phyloP scores from a whole-genome alignment of 2,113 vertebrate genomes.

The Scolopax mira region DNA sequence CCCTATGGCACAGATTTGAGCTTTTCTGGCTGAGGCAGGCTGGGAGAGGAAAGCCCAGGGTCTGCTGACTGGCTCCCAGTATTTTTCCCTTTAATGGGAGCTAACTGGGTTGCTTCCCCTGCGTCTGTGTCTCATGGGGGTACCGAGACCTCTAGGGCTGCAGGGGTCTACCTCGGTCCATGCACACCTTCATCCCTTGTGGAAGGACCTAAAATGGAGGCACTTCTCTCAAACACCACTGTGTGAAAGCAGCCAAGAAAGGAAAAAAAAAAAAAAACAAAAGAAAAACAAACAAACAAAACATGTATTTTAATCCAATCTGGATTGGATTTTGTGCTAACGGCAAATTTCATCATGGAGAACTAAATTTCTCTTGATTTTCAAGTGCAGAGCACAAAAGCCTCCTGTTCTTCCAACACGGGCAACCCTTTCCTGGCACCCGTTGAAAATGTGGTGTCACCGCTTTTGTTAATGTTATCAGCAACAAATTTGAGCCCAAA shows the following conservation, averaged over 20 bases:
- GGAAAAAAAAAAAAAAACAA: neutral
- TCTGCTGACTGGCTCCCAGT: neutral
- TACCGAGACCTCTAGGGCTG: neutral
- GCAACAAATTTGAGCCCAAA: neutral
- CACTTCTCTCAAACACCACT: neutral
- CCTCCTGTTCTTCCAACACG: neutral
- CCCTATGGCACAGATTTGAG: neutral
- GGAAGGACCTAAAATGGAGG: neutral
- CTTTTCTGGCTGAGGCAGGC: neutral
- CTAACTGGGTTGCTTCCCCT: neutral
- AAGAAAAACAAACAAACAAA: neutral
- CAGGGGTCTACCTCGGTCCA: neutral
- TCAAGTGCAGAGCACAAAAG: neutral
- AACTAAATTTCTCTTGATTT: constrained; percentile 2
- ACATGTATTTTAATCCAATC: neutral
- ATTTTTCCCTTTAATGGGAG: neutral
- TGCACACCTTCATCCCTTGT: neutral
- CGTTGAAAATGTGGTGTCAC: neutral
- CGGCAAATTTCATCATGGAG: neutral
- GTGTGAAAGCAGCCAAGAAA: neutral
- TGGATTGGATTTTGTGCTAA: neutral
- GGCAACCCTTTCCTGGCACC: neutral
- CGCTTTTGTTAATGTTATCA: neutral
- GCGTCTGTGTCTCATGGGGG: neutral
- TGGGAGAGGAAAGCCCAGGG: neutral